phyloP scores from a whole-genome alignment of 2,113 vertebrate genomes.

The Amazona guildingii region DNA sequence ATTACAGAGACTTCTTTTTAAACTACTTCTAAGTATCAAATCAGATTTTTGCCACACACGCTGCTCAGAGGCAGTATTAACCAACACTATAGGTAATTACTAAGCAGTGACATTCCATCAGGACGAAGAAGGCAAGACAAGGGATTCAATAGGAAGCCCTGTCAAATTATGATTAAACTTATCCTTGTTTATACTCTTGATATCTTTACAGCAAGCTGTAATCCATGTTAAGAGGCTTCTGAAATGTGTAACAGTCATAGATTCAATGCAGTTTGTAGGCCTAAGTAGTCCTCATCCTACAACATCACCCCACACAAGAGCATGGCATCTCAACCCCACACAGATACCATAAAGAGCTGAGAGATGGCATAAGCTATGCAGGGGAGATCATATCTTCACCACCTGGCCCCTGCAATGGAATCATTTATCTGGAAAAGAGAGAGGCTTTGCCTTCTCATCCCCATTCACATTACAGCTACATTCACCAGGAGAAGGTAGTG shows the following conservation, averaged over 20 bases:
- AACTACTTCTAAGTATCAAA: not conserved
- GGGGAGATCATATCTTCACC: not conserved
- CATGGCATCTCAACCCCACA: not conserved
- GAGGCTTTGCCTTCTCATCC: not conserved
- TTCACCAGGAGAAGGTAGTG: not conserved
- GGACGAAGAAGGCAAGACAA: not conserved
- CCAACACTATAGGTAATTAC: not conserved
- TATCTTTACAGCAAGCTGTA: not conserved
- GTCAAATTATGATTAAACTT: constrained; percentile 9
- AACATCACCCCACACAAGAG: not conserved
- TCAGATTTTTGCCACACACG: not conserved
- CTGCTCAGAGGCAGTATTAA: not conserved
- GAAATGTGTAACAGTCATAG: not conserved
- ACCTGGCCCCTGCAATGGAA: not conserved
- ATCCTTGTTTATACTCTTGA: not conserved
- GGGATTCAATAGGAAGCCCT: not conserved
- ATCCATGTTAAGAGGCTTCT: not conserved
- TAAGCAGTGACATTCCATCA: not conserved
- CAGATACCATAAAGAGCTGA: not conserved
- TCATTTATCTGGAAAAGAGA: not conserved
- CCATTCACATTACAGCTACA: not conserved
- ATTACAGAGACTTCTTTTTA: not conserved
- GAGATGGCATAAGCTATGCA: not conserved
- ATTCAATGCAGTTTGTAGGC: not conserved
- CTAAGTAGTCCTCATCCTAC: not conserved